Base-by-base conservation (phyloP, 2,888 invertebrate genomes). In the Phorcus lineatus region DNA sequence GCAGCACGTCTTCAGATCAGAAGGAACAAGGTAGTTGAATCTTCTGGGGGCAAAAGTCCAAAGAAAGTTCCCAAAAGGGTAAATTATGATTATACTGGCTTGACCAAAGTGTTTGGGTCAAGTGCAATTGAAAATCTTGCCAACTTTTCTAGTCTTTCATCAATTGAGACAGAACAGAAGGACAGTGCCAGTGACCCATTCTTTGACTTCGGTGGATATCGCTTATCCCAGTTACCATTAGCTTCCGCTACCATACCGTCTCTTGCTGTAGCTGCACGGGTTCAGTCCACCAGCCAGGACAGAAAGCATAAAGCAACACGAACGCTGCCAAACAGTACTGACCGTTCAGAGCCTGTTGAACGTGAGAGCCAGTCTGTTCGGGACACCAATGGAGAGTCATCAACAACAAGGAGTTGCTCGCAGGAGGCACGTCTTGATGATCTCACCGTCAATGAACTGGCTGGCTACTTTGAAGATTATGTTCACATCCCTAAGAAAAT, bases 401-500 rank as follows among this genome's bases (percentile, higher is more conserved):
- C 82, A 22, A n/a, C 76, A 22, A 81, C 80, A 11, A 75, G 80
- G 24, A 82, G 93, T 6, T 97, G 97, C 93, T 97, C 97, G 0
- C 96, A 96, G 88, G 96, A 97, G 92, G 96, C 96, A 4, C 94
- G 95, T 86, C 95, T 95, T 31, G 94, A 94, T 88, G 98, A 98
- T 94, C 95, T 97, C 77, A 97, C 97, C 74, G 98, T 98, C 89
- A 97, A 97, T 93, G 98, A 98, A 94, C 94, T 98, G 89, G 98
- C 98, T 83, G 96, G 97, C 93, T 98, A 98, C 94, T 97, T 98
- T 93, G 98, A 98, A 94, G 97, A 97, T 84, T 96, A 97, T 94
- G 97, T 98, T 87, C 97, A 98, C 95, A 98, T 98, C 94, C 98
- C 98, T 86, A 97, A 97, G 94, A 98, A 98, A 93, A 98, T 98